Conservation (phyloP, 1,140 invertebrate species). For the Wasmannia auropunctata region DNA sequence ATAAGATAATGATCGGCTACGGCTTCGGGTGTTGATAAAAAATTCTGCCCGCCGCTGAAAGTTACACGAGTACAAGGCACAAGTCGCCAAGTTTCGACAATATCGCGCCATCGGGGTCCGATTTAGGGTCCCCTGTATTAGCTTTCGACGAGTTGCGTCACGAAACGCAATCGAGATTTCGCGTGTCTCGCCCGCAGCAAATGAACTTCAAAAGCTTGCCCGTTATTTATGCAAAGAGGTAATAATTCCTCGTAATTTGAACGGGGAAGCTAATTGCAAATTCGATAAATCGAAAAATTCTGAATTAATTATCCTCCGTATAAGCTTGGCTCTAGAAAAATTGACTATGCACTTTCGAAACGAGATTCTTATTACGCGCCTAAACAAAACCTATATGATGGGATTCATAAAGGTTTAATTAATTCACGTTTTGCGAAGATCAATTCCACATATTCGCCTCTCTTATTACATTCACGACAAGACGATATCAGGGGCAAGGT, state of each 20-base stretch:
- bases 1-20: constrained; percentile 26
- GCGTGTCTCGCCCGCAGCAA: constrained; percentile 47
- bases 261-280: background rate
- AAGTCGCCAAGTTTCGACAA: constrained; percentile 51
- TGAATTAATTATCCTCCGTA: background rate
- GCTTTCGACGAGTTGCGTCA: constrained; percentile 61
- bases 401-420: background rate
- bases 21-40: constrained; percentile 22
- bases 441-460: background rate
- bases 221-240: constrained; percentile 32
- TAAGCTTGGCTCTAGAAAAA: background rate
- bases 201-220: constrained; percentile 35
- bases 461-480: background rate
- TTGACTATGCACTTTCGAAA: background rate
- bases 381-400: background rate
- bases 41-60: constrained; percentile 43
- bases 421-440: constrained; percentile 11
- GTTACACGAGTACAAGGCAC: constrained; percentile 24
- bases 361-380: background rate
- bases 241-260: constrained; percentile 7
- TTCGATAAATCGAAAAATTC: constrained; percentile 6
- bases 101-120: constrained; percentile 60
- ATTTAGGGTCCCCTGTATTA: constrained; percentile 38
- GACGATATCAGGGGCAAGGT: background rate
- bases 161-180: constrained; percentile 71